phyloP scores from a whole-genome alignment of 2,888 invertebrate genomes.

The Dolichopus griseipennis region DNA sequence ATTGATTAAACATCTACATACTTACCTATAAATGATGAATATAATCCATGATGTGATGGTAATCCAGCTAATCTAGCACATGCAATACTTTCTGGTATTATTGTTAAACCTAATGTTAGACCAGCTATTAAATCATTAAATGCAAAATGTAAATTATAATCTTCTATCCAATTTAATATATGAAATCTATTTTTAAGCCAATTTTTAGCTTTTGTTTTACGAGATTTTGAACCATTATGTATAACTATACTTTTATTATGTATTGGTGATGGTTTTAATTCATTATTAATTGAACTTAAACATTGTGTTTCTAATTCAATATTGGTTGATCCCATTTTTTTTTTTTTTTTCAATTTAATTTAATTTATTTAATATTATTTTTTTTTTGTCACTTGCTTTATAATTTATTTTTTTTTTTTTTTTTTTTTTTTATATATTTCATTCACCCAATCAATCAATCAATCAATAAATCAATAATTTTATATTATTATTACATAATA shows the following conservation, averaged over 20 bases:
- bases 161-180: slow-evolving; percentile 37
- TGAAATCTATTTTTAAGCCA: slow-evolving; percentile 21
- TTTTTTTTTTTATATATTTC: too few relatives aligned
- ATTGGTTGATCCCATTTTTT: not conserved
- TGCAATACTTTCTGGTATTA: slow-evolving; percentile 92
- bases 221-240: not conserved
- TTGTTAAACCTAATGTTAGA: slow-evolving; percentile 78
- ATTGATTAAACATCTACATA: too few relatives aligned
- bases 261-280: not conserved
- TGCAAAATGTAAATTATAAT: slow-evolving; percentile 42
- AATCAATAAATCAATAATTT: too few relatives aligned
- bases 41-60: slow-evolving; percentile 82
- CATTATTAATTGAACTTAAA: not conserved
- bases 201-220: not conserved
- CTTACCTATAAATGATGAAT: slow-evolving; percentile 77
- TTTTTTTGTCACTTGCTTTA: too few relatives aligned
- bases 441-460: too few relatives aligned
- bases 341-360: not conserved
- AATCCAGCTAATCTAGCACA: slow-evolving; percentile 80
- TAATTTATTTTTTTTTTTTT: too few relatives aligned
- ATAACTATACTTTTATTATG: not conserved
- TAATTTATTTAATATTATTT: not conserved
- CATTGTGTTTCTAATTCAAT: not conserved
- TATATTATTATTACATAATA: too few relatives aligned
- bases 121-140: slow-evolving; percentile 79